These are phyloP conservation scores for Polyodon spathula DNA, from an alignment of 2,113 vertebrate genomes.

Conservation along the genomic window DNA sequence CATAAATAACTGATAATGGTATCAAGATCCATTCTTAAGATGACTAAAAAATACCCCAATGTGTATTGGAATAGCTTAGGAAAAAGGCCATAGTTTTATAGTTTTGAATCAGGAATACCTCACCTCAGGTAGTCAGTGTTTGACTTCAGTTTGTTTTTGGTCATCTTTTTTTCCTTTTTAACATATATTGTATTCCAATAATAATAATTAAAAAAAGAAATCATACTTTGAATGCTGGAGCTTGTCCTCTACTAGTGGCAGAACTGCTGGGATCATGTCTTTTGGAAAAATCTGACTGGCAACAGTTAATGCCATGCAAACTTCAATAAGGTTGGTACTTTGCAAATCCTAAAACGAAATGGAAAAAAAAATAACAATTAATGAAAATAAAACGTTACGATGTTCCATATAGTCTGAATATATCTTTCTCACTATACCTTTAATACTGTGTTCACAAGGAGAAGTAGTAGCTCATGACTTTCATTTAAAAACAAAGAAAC, in stretches of 20 bases:
- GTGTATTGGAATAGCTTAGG: too few relatives aligned
- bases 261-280: constrained; percentile 96
- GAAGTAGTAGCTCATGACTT: constrained; percentile 81
- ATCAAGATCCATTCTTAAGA: too few relatives aligned
- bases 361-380: too few relatives aligned
- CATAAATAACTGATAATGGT: too few relatives aligned
- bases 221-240: constrained; percentile 90
- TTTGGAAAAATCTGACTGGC: constrained; percentile 92
- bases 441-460: constrained; percentile 92
- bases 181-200: background rate
- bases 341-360: constrained; percentile 76
- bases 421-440: constrained; percentile 63
- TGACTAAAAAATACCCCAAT: too few relatives aligned
- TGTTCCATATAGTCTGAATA: too few relatives aligned
- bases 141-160: too few relatives aligned
- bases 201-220: background rate
- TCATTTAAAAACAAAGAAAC: constrained; percentile 91
- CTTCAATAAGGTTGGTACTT: constrained; percentile 91
- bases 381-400: too few relatives aligned
- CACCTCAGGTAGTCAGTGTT: too few relatives aligned
- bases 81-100: too few relatives aligned
- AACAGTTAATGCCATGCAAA: constrained; percentile 90
- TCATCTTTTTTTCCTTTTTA: too few relatives aligned
- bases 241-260: constrained; percentile 91
- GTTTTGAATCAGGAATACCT: too few relatives aligned